These are phyloP conservation scores for Trachymyrmex septentrionalis DNA, from an alignment of 1,140 invertebrate species.

Conservation along the genomic window DNA sequence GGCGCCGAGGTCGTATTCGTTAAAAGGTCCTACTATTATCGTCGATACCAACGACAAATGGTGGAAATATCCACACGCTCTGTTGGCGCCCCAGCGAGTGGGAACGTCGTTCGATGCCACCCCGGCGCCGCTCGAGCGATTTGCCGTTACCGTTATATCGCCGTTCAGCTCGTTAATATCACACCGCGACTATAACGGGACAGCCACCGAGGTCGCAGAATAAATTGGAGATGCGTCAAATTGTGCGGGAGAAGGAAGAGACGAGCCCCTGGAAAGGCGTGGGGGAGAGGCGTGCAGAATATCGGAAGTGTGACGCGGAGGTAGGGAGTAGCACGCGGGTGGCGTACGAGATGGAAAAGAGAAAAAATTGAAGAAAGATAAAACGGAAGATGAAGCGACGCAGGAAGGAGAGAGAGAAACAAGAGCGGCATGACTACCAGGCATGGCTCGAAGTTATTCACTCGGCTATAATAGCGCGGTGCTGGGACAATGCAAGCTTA, in stretches of 20 bases:
- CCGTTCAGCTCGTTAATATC: slow-evolving; percentile 64
- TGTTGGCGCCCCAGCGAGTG: not conserved
- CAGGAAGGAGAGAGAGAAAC: not conserved
- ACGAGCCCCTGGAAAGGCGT: not conserved
- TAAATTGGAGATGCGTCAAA: slow-evolving; percentile 66
- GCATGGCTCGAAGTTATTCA: slow-evolving; percentile 81
- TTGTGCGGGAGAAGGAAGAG: slow-evolving; percentile 16
- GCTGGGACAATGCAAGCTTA: slow-evolving; percentile 84
- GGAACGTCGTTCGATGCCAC: not conserved
- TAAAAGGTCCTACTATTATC: slow-evolving; percentile 51
- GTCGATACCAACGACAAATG: not conserved
- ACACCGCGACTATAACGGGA: not conserved
- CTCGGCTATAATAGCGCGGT: slow-evolving; percentile 79
- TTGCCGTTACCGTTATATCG: slow-evolving; percentile 48
- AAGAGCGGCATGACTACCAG: slow-evolving; percentile 66
- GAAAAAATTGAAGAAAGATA: not conserved
- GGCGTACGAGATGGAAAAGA: slow-evolving; percentile 8
- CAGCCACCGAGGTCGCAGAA: slow-evolving; percentile 50
- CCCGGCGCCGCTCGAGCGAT: slow-evolving; percentile 53
- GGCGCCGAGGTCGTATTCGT: slow-evolving; percentile 42
- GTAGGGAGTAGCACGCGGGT: not conserved
- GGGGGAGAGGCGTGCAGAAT: not conserved
- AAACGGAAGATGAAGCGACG: slow-evolving; percentile 5
- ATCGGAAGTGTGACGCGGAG: slow-evolving; percentile 15
- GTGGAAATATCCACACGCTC: not conserved